A percentile compares a stretch with the other conserved stretches of the same genome.
Conservation (phyloP, 2,888 invertebrate species). For the Heteropelma amictum region DNA sequence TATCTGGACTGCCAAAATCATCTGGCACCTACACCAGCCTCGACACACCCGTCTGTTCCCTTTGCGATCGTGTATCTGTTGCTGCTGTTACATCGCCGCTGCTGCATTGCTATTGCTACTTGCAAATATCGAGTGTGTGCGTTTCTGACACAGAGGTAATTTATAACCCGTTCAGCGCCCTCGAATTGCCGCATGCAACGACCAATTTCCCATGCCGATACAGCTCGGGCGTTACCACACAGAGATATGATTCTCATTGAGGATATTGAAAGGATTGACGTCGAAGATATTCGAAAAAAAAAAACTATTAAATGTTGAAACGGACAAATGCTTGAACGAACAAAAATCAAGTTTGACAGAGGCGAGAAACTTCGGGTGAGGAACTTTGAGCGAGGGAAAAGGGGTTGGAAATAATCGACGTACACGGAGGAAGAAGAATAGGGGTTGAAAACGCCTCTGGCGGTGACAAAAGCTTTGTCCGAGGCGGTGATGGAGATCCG, state of each 20-base stretch:
- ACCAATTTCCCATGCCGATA: slow-evolving; percentile 31
- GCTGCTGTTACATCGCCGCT: slow-evolving; percentile 42
- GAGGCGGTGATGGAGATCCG: neutral
- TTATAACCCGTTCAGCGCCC: slow-evolving; percentile 62
- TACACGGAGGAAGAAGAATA: neutral
- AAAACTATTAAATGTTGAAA: neutral
- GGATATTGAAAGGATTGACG: slow-evolving; percentile 16
- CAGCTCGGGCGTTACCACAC: neutral
- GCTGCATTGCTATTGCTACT: slow-evolving; percentile 30
- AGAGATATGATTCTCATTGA: slow-evolving; percentile 8
- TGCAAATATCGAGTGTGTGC: slow-evolving; percentile 63
- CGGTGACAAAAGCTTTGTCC: neutral
- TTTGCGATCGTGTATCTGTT: slow-evolving; percentile 40
- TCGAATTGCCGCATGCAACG: slow-evolving; percentile 3
- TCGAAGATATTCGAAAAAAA: neutral
- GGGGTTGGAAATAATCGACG: neutral
- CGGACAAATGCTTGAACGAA: neutral
- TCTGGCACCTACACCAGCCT: slow-evolving; percentile 41
- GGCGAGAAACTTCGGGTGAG: no score
- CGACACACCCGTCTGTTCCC: slow-evolving; percentile 23
- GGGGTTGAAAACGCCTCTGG: neutral
- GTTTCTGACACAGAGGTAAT: slow-evolving; percentile 67
- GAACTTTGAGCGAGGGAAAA: no score
- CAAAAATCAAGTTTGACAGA: neutral
- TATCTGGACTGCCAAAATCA: slow-evolving; percentile 56